These are phyloP conservation scores for Cyanoderma ruficeps DNA, from an alignment of 2,113 vertebrate species.

Conservation along the genomic window DNA sequence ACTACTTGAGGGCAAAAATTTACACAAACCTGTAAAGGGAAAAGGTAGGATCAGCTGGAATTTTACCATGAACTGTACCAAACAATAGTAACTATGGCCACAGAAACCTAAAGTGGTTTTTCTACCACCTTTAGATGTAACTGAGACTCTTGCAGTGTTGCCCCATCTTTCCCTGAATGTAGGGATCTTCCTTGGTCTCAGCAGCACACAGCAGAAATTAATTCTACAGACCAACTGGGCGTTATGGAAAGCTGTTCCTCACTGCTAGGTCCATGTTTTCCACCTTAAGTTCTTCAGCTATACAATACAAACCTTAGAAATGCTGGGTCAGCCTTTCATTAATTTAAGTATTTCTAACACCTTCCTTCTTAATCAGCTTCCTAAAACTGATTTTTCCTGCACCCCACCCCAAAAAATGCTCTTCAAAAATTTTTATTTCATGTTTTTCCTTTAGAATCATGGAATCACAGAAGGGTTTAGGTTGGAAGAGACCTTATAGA, in stretches of 20 bases:
- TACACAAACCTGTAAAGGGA: not conserved
- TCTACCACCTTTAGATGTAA: not conserved
- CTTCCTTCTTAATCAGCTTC: not conserved
- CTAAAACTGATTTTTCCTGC: not conserved
- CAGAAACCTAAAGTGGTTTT: not conserved
- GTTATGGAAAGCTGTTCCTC: not conserved
- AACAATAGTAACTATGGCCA: not conserved
- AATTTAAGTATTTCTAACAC: not conserved
- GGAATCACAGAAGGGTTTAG: not conserved
- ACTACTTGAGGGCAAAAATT: not conserved
- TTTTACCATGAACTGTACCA: not conserved
- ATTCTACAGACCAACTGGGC: rapidly evolving
- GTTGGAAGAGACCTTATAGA: not conserved
- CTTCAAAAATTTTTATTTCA: not conserved
- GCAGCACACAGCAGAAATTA: not conserved
- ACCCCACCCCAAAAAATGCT: rapidly evolving
- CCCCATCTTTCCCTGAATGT: not conserved
- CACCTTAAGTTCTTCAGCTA: not conserved
- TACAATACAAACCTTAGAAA: not conserved
- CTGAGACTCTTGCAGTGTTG: not conserved
- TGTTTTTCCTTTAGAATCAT: not conserved
- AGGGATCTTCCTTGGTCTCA: not conserved
- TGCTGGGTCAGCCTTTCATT: not conserved
- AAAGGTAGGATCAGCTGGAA: not conserved
- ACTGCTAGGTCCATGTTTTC: not conserved